Base-by-base conservation (phyloP, 2,888 invertebrate species). In the Alcis repandata region DNA sequence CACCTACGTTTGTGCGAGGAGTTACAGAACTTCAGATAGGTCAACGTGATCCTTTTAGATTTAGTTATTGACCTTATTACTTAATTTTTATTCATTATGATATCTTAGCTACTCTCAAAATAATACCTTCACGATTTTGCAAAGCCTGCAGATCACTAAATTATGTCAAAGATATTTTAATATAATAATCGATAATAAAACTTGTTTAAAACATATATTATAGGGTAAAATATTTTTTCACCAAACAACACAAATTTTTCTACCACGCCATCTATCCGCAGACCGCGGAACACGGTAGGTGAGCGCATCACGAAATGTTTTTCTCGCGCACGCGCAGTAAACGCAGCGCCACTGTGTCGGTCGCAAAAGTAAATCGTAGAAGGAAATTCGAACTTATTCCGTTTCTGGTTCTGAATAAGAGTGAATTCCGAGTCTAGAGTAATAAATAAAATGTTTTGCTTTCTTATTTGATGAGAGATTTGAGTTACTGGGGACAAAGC, bases 211-310 rank as follows among this genome's bases (percentile, higher is more conserved):
- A n/a, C 22, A 46, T 19, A 19, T 13, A n/a, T n/a, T n/a, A n/a
- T n/a, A n/a, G n/a, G n/a, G n/a, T n/a, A n/a, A n/a, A n/a, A n/a
- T n/a, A n/a, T 11, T 11, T 10, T 46, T 6, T 8, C 1, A 22
- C n/a, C 1, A 8, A 22, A n/a, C 1, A n/a, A 0, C 1, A 20
- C 11, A 32, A 59, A 51, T 38, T 6, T 45, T 60, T 59, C 57
- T 63, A 63, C 32, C 15, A 72, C 91, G 91, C 91, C 91, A 91
- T 89, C 92, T 92, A 75, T 82, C 70, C 41, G 63, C 19, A 40
- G 8, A 19, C 40, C 54, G 77, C 70, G 76, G 86, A 90, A 92
- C 91, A 86, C 73, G 71, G 79, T 86, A 76, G 76, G 62, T 67
- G 43, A 27, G 67, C 67, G 67, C 57, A n/a, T 32, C n/a, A 67